phyloP scores from a whole-genome alignment of 2,888 invertebrate species.

The Fragum sueziense region DNA sequence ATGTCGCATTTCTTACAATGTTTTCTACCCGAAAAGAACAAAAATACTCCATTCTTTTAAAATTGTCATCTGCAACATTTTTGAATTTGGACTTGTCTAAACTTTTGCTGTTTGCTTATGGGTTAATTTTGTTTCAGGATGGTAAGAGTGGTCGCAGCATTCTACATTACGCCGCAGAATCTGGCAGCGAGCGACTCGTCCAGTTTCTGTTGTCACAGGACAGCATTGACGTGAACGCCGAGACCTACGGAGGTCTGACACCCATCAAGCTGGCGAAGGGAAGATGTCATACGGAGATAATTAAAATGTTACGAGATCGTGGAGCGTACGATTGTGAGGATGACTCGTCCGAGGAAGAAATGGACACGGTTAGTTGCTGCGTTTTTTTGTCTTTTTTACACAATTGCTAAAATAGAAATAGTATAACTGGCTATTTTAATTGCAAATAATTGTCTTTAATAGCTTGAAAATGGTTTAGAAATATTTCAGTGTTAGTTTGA shows the following conservation, averaged over 20 bases:
- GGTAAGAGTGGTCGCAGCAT: constrained; percentile 75
- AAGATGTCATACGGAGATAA: constrained; percentile 59
- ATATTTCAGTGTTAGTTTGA: background rate
- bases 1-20: too few species aligned
- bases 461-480: background rate
- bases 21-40: too few species aligned
- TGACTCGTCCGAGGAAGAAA: constrained; percentile 46
- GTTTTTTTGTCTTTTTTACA: background rate
- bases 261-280: constrained; percentile 71
- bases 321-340: constrained; percentile 65
- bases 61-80: too few species aligned
- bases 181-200: constrained; percentile 63
- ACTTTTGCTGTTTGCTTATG: background rate
- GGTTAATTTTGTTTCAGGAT: constrained; percentile 59
- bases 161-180: constrained; percentile 75
- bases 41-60: too few species aligned
- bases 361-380: constrained; percentile 4
- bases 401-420: background rate
- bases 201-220: constrained; percentile 57
- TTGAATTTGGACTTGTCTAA: too few species aligned
- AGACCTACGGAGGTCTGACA: constrained; percentile 73
- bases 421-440: background rate
- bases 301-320: constrained; percentile 50
- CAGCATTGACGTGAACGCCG: constrained; percentile 64
- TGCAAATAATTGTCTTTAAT: background rate